Evolutionary conservation across 2,797 vertebrate genomes (phyloP).

Genomic region (Danio kyathit): DNA sequence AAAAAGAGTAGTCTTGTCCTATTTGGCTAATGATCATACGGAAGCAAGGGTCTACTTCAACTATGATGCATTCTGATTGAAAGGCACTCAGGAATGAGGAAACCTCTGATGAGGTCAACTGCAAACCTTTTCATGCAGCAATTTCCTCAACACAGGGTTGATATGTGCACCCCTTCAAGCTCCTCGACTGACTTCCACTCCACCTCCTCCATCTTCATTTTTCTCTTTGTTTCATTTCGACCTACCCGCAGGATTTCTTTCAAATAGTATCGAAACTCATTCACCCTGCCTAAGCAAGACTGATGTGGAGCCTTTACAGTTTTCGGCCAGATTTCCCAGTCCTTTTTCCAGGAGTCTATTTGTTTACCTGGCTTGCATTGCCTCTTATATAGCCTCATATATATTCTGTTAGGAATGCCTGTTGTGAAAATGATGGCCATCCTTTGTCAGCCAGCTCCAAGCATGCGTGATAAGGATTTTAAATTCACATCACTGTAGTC

Average conservation of each 20-base stretch:
- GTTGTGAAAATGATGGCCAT: neutral
- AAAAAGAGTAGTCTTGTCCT: conserved; percentile 52
- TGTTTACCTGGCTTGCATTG: conserved; percentile 25
- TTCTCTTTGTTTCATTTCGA: conserved; percentile 42
- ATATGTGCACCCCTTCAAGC: conserved; percentile 49
- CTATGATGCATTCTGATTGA: conserved; percentile 78
- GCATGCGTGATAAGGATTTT: neutral
- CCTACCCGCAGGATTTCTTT: conserved; percentile 36
- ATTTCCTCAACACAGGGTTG: conserved; percentile 55
- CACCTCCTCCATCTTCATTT: conserved; percentile 41
- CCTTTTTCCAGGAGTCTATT: conserved; percentile 26
- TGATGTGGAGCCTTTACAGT: conserved; percentile 10
- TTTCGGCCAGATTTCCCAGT: conserved; percentile 35
- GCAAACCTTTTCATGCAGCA: conserved; percentile 57
- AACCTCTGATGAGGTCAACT: conserved; percentile 58
- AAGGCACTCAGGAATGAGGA: conserved; percentile 56
- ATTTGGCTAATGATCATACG: conserved; percentile 70
- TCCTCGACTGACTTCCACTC: conserved; percentile 20
- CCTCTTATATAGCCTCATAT: conserved; percentile 18
- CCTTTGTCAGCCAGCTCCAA: neutral
- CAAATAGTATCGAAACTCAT: conserved; percentile 37
- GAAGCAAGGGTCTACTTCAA: conserved; percentile 68
- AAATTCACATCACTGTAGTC: neutral
- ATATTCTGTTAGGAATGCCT: conserved; percentile 18
- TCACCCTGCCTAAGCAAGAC: conserved; percentile 41